phyloP scores from a whole-genome alignment of 2,797 vertebrate species.

The Acanthurus leucopareius region DNA sequence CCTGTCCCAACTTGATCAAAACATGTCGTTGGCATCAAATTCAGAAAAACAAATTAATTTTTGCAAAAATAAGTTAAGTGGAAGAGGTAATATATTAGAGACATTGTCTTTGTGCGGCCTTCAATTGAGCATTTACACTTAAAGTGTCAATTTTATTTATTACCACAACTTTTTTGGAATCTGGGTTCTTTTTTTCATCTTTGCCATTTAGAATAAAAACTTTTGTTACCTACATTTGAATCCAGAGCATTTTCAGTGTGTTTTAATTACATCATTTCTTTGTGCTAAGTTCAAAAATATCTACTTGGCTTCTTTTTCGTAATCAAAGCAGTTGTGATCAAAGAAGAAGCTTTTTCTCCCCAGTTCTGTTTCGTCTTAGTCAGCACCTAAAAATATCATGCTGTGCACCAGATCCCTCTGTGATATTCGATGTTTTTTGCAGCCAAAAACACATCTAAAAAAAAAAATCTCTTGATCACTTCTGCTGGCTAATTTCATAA shows the following conservation, averaged over 20 bases:
- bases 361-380: conserved; percentile 10
- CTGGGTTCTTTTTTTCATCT: background rate
- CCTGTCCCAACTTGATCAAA: too few species aligned
- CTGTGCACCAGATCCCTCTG: conserved; percentile 11
- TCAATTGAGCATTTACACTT: too few species aligned
- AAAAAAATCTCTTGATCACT: conserved; percentile 37
- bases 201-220: background rate
- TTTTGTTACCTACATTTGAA: conserved; percentile 6
- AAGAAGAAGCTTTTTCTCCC: conserved; percentile 18
- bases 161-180: background rate
- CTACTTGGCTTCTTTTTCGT: background rate
- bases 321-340: conserved; percentile 42
- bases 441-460: conserved; percentile 29
- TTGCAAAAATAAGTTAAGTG: too few species aligned
- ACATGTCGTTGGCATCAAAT: too few species aligned
- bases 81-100: too few species aligned
- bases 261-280: conserved; percentile 39
- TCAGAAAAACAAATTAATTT: too few species aligned
- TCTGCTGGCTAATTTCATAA: conserved; percentile 24
- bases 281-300: conserved; percentile 12
- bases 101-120: too few species aligned
- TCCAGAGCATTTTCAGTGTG: background rate
- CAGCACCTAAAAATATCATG: conserved; percentile 24
- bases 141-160: too few species aligned
- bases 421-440: conserved; percentile 38